phyloP scores from a whole-genome alignment of 2,797 vertebrate genomes.

The Myiotriccus ornatus region DNA sequence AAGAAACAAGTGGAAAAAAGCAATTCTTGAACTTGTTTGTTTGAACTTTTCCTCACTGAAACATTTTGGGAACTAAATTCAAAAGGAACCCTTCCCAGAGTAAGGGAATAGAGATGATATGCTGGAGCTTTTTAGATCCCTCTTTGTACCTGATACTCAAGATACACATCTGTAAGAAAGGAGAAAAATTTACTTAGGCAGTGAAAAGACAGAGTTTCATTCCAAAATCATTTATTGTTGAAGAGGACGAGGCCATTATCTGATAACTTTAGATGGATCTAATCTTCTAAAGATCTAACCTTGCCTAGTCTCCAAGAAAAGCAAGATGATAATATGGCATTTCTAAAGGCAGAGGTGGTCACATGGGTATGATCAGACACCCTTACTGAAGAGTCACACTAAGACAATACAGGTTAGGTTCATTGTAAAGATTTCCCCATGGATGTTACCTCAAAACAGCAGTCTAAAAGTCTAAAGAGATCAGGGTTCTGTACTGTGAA shows the following conservation, averaged over 20 bases:
- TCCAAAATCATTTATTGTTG: not conserved
- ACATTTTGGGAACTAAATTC: not conserved
- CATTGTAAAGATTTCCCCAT: not conserved
- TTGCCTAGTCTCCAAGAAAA: not conserved
- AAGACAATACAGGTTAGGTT: not conserved
- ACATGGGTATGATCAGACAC: not conserved
- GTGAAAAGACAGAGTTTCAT: not conserved
- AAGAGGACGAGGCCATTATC: not conserved
- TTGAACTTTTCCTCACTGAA: not conserved
- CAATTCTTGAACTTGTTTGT: not conserved
- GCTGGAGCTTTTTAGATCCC: not conserved
- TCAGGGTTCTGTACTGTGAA: not conserved
- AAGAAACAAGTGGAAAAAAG: not conserved
- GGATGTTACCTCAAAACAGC: not conserved
- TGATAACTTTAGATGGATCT: not conserved
- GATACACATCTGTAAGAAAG: not conserved
- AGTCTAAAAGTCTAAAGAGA: not conserved
- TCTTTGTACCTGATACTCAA: not conserved
- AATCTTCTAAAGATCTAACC: not conserved
- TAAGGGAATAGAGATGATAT: not conserved
- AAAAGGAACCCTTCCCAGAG: not conserved
- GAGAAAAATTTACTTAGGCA: not conserved
- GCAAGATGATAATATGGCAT: not conserved
- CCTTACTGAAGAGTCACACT: not conserved
- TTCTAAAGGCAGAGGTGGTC: not conserved